Conservation (phyloP, 2,888 invertebrate species). For the Pimpla rufipes region DNA sequence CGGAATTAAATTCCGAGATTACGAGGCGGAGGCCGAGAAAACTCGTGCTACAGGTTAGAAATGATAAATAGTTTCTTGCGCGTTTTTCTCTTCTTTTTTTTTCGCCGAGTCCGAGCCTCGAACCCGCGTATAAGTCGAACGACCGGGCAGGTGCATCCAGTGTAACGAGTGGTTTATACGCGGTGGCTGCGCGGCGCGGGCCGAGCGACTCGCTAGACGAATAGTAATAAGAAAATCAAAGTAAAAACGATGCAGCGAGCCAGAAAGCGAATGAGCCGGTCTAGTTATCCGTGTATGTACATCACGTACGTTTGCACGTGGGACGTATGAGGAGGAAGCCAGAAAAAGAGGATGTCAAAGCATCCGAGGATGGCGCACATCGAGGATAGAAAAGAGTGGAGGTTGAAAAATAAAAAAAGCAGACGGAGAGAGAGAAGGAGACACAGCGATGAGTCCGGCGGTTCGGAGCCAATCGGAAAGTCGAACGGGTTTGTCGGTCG, state of each 20-base stretch:
- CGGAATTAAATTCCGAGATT: not conserved
- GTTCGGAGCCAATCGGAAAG: constrained; percentile 58
- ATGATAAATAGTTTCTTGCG: constrained; percentile 41
- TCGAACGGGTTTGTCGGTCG: constrained; percentile 43
- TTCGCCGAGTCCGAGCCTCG: not conserved
- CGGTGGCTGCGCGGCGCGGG: constrained; percentile 1
- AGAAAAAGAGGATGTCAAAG: constrained; percentile 18
- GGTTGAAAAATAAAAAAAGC: not conserved
- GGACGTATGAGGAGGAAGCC: constrained; percentile 22
- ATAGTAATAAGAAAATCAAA: constrained; percentile 57
- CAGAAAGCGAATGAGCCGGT: constrained; percentile 48
- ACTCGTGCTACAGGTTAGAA: not conserved
- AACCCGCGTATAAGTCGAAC: constrained; percentile 10
- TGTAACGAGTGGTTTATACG: constrained; percentile 60
- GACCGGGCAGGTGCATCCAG: constrained; percentile 53
- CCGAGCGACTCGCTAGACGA: constrained; percentile 45
- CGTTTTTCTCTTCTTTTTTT: not conserved
- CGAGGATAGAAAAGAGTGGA: constrained; percentile 32
- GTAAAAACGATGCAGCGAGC: constrained; percentile 28
- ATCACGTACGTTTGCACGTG: constrained; percentile 62
- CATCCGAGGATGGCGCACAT: constrained; percentile 27
- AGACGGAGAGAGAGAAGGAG: constrained; percentile 23
- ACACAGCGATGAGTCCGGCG: constrained; percentile 6
- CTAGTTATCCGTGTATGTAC: constrained; percentile 68
- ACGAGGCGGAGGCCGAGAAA: not conserved